Conservation (phyloP, 2,113 vertebrate species). For the Opisthocomus hoazin region DNA sequence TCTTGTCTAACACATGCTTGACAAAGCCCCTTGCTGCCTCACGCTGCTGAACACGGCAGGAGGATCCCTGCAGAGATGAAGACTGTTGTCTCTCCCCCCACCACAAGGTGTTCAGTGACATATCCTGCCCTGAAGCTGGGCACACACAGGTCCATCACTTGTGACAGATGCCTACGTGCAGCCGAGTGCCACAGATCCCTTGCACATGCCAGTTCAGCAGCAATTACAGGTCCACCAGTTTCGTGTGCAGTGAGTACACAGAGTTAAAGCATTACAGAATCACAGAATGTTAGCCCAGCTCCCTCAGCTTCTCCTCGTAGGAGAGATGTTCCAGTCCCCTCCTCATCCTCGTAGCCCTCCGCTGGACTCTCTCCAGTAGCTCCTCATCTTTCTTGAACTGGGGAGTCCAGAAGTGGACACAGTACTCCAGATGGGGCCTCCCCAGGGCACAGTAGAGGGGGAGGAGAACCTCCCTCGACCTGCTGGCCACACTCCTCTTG, state of each 20-base stretch:
- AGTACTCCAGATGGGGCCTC: too few relatives aligned
- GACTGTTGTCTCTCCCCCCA: background rate
- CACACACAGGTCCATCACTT: background rate
- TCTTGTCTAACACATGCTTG: background rate
- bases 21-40: background rate
- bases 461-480: too few relatives aligned
- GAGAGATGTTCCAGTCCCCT: too few relatives aligned
- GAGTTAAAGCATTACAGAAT: background rate
- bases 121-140: background rate
- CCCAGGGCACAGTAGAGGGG: too few relatives aligned
- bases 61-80: background rate
- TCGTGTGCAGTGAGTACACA: fast-evolving
- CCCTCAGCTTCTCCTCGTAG: too few relatives aligned
- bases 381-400: too few relatives aligned
- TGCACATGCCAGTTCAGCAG: background rate
- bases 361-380: too few relatives aligned
- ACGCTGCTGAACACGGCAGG: fast-evolving
- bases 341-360: too few relatives aligned
- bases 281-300: too few relatives aligned
- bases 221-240: background rate
- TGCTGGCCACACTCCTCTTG: too few relatives aligned
- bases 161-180: background rate
- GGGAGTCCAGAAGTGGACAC: too few relatives aligned
- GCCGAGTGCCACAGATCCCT: fast-evolving
- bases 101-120: background rate